These are phyloP conservation scores for Autographa gamma DNA, from an alignment of 2,888 invertebrate species.

Conservation along the genomic window DNA sequence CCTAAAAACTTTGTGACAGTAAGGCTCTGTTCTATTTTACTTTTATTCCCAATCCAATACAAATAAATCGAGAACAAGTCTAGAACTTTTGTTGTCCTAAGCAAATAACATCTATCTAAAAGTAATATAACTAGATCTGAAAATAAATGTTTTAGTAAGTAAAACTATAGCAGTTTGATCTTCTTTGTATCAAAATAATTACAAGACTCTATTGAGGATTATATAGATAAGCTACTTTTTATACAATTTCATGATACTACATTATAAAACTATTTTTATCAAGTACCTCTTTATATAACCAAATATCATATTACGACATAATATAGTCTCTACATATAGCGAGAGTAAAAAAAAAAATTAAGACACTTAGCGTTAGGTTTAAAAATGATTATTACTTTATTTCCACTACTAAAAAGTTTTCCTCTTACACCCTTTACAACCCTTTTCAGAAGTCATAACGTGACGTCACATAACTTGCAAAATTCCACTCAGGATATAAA, in stretches of 20 bases:
- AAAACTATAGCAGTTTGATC: background rate
- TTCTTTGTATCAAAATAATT: background rate
- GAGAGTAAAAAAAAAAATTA: no score
- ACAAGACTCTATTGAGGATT: no score
- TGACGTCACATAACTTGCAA: conserved; percentile 2
- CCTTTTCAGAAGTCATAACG: background rate
- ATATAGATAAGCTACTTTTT: no score
- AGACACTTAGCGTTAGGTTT: no score
- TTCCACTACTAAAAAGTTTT: no score
- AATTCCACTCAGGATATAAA: conserved; percentile 9
- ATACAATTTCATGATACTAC: no score
- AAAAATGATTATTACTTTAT: no score
- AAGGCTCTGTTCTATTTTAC: background rate
- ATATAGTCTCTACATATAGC: no score
- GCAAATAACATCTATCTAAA: conserved; percentile 20
- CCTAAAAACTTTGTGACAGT: background rate
- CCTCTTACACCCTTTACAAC: background rate
- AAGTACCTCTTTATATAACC: no score
- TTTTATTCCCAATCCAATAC: background rate
- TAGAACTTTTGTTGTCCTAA: conserved; percentile 18
- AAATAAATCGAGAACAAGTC: conserved; percentile 37
- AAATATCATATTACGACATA: no score
- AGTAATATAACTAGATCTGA: conserved; percentile 37
- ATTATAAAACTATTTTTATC: no score
- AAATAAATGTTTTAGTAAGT: background rate